These are phyloP conservation scores for Gavialis gangeticus DNA, from an alignment of 2,113 vertebrate species.

Conservation along the genomic window DNA sequence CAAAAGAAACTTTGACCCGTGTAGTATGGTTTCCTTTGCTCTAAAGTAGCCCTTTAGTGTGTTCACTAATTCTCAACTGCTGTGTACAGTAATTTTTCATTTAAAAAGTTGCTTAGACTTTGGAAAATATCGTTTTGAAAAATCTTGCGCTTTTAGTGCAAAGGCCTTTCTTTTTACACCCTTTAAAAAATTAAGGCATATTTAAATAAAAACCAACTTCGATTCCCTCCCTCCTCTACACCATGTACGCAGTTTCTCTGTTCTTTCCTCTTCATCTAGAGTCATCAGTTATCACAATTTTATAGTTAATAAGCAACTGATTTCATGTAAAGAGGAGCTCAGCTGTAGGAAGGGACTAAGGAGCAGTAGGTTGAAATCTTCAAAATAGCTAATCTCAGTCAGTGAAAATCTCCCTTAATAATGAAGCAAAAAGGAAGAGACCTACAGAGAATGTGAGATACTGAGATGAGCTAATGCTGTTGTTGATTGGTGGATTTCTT, in stretches of 20 bases:
- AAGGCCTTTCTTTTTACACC: neutral
- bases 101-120: neutral
- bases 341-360: neutral
- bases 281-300: neutral
- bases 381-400: neutral
- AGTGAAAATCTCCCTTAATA: neutral
- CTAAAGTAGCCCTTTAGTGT: neutral
- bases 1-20: neutral
- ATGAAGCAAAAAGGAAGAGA: neutral
- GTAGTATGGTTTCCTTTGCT: neutral
- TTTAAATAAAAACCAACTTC: neutral
- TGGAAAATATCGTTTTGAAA: neutral
- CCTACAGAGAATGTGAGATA: neutral
- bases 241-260: neutral
- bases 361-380: neutral
- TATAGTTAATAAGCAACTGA: neutral
- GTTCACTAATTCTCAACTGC: neutral
- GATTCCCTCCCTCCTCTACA: neutral
- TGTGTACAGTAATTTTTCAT: neutral
- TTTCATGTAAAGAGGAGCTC: neutral
- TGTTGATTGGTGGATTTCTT: neutral
- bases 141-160: neutral
- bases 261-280: neutral
- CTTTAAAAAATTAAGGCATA: neutral
- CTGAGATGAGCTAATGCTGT: neutral